A percentile compares a stretch with the other conserved stretches of the same genome.
Conservation (phyloP, 2,888 invertebrate species). For the Drosophila rellima region DNA sequence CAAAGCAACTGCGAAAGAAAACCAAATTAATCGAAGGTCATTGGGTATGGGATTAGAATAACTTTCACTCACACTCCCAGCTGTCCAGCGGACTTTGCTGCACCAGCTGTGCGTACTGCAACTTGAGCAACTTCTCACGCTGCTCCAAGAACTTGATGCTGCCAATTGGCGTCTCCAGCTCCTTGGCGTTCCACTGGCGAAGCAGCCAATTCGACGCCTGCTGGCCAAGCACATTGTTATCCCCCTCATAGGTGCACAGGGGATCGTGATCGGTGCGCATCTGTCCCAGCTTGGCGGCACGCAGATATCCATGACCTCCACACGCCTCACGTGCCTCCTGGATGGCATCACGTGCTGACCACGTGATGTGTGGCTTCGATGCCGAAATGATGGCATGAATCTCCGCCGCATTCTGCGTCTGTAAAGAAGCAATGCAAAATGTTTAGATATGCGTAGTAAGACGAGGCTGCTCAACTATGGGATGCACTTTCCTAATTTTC, state of each 20-base stretch:
- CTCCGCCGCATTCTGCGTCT: slow-evolving; percentile 87
- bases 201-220: slow-evolving; percentile 96
- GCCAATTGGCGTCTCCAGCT: slow-evolving; percentile 89
- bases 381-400: slow-evolving; percentile 89
- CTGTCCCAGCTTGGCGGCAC: slow-evolving; percentile 93
- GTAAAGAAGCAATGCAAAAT: background rate
- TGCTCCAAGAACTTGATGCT: slow-evolving; percentile 90
- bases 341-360: slow-evolving; percentile 91
- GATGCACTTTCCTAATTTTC: background rate
- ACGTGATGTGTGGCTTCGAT: slow-evolving; percentile 90
- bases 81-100: slow-evolving; percentile 46
- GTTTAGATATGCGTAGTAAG: too few relatives aligned
- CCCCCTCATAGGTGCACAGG: slow-evolving; percentile 96
- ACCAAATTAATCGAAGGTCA: background rate
- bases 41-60: background rate
- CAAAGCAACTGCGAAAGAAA: slow-evolving; percentile 87
- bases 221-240: slow-evolving; percentile 96
- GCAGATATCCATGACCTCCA: slow-evolving; percentile 93
- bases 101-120: slow-evolving; percentile 51
- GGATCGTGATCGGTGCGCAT: slow-evolving; percentile 95
- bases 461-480: background rate
- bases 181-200: slow-evolving; percentile 88
- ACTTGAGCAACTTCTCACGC: slow-evolving; percentile 86
- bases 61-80: slow-evolving; percentile 83
- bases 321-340: slow-evolving; percentile 95